Evolutionary conservation across 2,797 vertebrate species (phyloP).

Genomic region (Forpus xanthops): DNA sequence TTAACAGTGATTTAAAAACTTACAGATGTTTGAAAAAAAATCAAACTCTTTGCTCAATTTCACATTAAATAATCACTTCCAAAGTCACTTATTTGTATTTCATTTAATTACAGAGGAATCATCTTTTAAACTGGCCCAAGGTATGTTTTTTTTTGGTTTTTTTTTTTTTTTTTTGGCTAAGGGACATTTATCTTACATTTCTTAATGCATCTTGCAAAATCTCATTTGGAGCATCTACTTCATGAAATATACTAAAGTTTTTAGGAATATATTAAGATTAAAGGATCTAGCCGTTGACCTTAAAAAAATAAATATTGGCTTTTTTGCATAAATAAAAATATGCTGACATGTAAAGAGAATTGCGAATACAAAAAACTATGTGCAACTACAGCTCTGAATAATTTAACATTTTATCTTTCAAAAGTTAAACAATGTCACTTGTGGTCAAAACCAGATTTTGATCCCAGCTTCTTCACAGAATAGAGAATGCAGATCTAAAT

Average conservation of each 20-base stretch:
- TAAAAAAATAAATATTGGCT: neutral
- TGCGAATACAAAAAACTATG: neutral
- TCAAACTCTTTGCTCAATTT: neutral
- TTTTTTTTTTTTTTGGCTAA: neutral
- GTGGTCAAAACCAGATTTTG: neutral
- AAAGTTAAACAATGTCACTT: neutral
- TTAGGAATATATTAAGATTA: neutral
- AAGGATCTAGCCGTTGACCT: neutral
- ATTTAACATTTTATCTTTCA: neutral
- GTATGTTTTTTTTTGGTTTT: neutral
- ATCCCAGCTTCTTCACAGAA: neutral
- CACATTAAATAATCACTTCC: neutral
- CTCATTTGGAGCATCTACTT: neutral
- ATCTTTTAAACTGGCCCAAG: neutral
- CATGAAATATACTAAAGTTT: neutral
- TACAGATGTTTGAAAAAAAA: neutral
- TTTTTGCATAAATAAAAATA: neutral
- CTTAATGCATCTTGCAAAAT: neutral
- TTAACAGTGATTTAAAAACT: neutral
- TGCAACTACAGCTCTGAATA: neutral
- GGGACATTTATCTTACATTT: neutral
- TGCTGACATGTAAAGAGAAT: neutral
- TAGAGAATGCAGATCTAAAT: neutral
- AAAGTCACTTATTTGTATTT: neutral
- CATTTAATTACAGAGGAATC: neutral